phyloP scores from a whole-genome alignment of 2,888 invertebrate species.

The Cetonia aurata region DNA sequence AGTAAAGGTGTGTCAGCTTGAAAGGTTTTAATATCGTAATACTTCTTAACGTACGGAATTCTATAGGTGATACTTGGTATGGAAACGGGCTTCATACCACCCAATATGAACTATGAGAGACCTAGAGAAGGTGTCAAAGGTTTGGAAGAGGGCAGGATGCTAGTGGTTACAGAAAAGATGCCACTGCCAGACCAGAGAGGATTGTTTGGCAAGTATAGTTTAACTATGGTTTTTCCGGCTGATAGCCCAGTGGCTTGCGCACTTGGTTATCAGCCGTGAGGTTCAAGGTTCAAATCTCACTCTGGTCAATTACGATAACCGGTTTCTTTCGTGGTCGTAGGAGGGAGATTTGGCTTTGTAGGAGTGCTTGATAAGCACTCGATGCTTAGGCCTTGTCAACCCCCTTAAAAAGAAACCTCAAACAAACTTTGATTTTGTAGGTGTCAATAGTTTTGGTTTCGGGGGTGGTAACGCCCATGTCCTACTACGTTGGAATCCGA shows the following conservation, averaged over 20 bases:
- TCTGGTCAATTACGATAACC: too few relatives aligned
- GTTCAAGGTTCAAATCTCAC: too few relatives aligned
- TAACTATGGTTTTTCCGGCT: too few relatives aligned
- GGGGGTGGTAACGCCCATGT: conserved; percentile 88
- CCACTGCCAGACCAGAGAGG: conserved; percentile 76
- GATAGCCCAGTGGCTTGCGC: too few relatives aligned
- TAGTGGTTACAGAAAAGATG: conserved; percentile 80
- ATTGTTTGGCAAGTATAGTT: conserved; percentile 72
- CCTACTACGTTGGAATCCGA: conserved; percentile 72
- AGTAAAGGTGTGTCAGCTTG: conserved; percentile 73
- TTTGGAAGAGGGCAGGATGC: conserved; percentile 72
- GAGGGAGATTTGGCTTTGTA: too few relatives aligned
- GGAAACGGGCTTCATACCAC: conserved; percentile 83
- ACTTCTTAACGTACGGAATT: not conserved
- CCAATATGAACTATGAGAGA: conserved; percentile 82
- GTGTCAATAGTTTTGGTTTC: conserved; percentile 90
- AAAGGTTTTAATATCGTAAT: too few relatives aligned
- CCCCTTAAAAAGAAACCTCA: too few relatives aligned
- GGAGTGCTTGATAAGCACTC: too few relatives aligned
- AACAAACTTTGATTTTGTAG: not conserved
- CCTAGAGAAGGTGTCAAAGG: conserved; percentile 70
- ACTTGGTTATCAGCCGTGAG: too few relatives aligned
- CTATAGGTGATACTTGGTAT: conserved; percentile 72
- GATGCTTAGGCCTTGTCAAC: too few relatives aligned
- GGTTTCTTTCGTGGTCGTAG: too few relatives aligned